These are phyloP conservation scores for Anser brachyrhynchus DNA, from an alignment of 2,113 vertebrate genomes.

Conservation along the genomic window DNA sequence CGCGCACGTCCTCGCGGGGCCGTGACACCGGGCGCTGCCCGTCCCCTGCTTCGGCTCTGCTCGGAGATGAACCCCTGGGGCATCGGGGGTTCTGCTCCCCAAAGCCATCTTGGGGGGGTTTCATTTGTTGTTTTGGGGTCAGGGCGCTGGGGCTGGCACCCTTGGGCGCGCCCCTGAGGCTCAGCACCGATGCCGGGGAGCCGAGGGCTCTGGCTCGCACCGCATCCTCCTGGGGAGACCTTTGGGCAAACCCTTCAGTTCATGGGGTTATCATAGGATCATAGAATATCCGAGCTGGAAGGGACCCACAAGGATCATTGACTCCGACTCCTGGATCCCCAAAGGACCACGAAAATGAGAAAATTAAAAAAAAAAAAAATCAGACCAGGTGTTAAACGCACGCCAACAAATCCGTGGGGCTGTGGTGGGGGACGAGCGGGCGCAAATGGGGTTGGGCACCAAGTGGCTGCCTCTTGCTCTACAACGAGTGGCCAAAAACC, in stretches of 20 bases:
- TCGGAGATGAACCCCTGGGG: too few species aligned
- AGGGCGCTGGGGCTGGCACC: not conserved
- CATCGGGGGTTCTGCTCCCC: accelerated
- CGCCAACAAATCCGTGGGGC: not conserved
- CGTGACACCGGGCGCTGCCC: accelerated
- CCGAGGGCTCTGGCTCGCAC: accelerated
- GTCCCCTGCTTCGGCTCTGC: not conserved
- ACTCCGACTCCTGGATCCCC: too few species aligned
- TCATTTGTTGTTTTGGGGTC: not conserved
- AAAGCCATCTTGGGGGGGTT: not conserved
- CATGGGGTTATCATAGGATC: too few species aligned
- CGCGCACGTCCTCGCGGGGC: not conserved
- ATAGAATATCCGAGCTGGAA: too few species aligned
- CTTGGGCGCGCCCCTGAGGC: accelerated
- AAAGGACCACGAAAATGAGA: too few species aligned
- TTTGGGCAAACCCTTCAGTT: not conserved
- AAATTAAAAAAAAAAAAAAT: too few species aligned
- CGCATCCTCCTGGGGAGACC: not conserved
- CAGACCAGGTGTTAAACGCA: not conserved
- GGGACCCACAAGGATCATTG: too few species aligned
- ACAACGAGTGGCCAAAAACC: accelerated
- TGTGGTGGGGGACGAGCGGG: not conserved
- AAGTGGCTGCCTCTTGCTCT: not conserved
- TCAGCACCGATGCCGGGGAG: accelerated
- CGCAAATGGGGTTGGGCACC: accelerated